Evolutionary conservation across 2,113 vertebrate genomes (phyloP), one percentile per base, ranked within the genome.

Genomic region (Brachypteracias leptosomus): DNA sequence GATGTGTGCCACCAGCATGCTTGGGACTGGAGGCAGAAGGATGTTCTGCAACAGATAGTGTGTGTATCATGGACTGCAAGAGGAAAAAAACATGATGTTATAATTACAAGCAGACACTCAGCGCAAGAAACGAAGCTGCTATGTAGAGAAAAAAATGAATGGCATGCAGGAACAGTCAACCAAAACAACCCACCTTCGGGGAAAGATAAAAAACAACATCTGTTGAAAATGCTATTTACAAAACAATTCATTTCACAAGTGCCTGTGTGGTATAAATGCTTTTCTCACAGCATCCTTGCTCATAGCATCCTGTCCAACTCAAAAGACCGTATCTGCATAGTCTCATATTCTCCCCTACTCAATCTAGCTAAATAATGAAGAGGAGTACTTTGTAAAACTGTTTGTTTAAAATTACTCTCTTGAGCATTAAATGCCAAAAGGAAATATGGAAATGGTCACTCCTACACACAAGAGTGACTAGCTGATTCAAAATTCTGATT

Each of bases 381-480:
- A 70, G 51, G 77, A 88, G 73, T 78, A 70, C 72, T 84, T 57
- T 33, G 66, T 51, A 35, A 70, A 80, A 79, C 51, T 84, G 78
- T 79, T 84, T 91, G 84, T 79, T 87, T 93, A 79, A 84, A 61
- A 84, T 54, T 24, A 54, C 55, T 73, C 88, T 79, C 82, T 36
- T 1, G 7, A 93, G 89, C 61, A 81, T 31, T 40, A 95, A 95
- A 94, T 91, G 95, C 94, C 91, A 91, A 76, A 55, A 88, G 66
- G 93, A 94, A 95, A 79, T 54, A 61, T 78, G 94, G 70, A 91
- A 95, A 87, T 58, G 89, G 94, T 78, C 83, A 58, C 93, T 95
- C 95, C 95, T 40, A 88, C 93, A 84, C 92, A 93, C 36, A 55
- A 4, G 4, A 81, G 79, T 3, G 75, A 95, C 44, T 40, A 66